Base-by-base conservation (phyloP, 2,797 vertebrate species). In the Gambelia wislizenii region DNA sequence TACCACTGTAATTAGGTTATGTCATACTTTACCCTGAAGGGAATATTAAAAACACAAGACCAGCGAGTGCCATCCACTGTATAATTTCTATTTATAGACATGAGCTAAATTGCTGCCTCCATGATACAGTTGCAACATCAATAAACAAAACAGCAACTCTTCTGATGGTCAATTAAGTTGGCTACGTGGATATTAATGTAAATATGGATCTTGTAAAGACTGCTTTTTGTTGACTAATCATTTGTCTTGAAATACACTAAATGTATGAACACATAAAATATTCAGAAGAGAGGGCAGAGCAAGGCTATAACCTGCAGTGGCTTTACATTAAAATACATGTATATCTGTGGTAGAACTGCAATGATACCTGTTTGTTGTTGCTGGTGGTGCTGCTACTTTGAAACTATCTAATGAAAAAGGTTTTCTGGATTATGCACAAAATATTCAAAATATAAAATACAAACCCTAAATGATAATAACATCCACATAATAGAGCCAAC, bases 1-100 rank as follows among this genome's bases (percentile, higher is more conserved):
- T 91, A 93, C 90, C 87, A 92, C 89, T 95, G 89, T 97, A 97
- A 96, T 97, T 96, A 96, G 94, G 92, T 96, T 97, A 96, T 96
- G 88, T 91, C 92, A 97, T 95, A 93, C 87, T 95, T 96, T 93
- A 94, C 83, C 92, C 95, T 95, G 89, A 96, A 95, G 95, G 89
- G 90, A 96, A 92, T 95, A 96, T 94, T 96, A 96, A 96, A 96
- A 96, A 93, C 88, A 95, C 54, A 95, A 95, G 94, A 93, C 92
- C n/a, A 95, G 81, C 67, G 92, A 94, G 88, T 94, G 93, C 54
- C 88, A 92, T 94, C 84, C 84, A 93, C 92, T 92, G 39, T 88
- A 90, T 95, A 95, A 86, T 94, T 96, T 94, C 95, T 96, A 94
- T 96, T 97, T 96, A 95, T 96, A 96, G 89, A 79, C 85, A 82